Base-by-base conservation (phyloP, 2,797 vertebrate species). In the Anguilla megastoma region DNA sequence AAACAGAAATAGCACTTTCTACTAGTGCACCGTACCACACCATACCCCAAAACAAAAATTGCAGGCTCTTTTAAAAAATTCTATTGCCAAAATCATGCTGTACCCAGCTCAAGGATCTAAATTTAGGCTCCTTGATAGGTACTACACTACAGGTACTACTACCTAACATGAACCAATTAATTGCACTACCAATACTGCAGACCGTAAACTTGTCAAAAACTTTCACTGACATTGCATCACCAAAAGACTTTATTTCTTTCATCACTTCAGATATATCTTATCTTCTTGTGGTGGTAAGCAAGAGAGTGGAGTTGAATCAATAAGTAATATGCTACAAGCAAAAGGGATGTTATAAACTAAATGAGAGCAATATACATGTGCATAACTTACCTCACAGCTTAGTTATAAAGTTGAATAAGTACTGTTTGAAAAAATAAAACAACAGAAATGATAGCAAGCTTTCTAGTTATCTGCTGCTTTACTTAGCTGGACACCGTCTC, bases 331-430 rank as follows among this genome's bases (percentile, higher is more conserved):
- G 24, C 21, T 69, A 27, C 27, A 10, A 27, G 63, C 63, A 1
- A 27, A n/a, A 69, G 9, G 5, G n/a, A 27, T 69, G 24, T 69
- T 69, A 69, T 69, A 27, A 69, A 69, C 56, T 16, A 58, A 58
- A 58, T 16, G 16, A 58, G 52, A 54, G 52, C 60, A 63, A 21
- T 24, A 76, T n/a, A 30, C 9, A 18, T 45, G 74, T 79, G 74
- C 36, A 79, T 41, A 79, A 41, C 74, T 79, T 41, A 41, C 36
- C 74, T 79, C 69, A 74, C 33, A 30, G 69, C 69, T 71, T 71
- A 30, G 69, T 33, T 30, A 16, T 21, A 41, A 6, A 45, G 74
- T 36, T 41, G 12, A 16, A 30, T 71, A 71, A 5, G 30, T 30
- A 71, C 2, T 33, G 27, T 71, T n/a, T 27, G 27, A 27, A 69